Evolutionary conservation across 2,113 vertebrate species (phyloP), one percentile per base, ranked within the genome.

Genomic region (Oenanthe melanoleuca): DNA sequence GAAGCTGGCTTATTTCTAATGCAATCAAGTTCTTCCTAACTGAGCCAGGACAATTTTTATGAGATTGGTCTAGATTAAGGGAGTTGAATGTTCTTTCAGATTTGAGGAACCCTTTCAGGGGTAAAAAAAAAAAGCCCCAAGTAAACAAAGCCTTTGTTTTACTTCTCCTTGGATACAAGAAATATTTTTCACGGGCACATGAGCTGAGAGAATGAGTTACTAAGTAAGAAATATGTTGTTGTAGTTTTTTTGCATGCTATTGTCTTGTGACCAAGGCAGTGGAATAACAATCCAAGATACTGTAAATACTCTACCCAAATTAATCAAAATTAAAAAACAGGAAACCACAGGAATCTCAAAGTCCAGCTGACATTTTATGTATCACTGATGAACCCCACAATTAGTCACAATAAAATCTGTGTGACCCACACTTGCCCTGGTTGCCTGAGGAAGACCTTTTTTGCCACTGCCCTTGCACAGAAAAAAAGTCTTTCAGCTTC

Each of bases 201-300:
- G 59, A 91, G 17, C 28, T 66, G 24, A 92, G 28, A 83, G 9
- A 63, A 88, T 83, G 63, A 66, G 59, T 83, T 80, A 50, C 15
- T 66, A 53, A 25, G n/a, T 71, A 86, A 77, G 60, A 90, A 93
- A 90, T 61, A 11, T 0, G 0, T 64, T 29, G 17, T 63, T 86
- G 86, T 52, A 69, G 88, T 80, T 88, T 94, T 21, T 55, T 78
- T 80, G 33, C 61, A 65, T 88, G 74, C 37, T 16, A 52, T 88
- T 80, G 60, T 93, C 93, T 83, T 94, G 74, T 95, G 92, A 94
- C 29, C 50, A 74, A 66, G 38, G 29, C 89, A 79, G 55, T 73
- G 93, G 92, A 86, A 73, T 22, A 94, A 6, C 57, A 80, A 31
- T 44, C 25, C 19, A 66, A 65, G 26, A 56, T 28, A 50, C 22